Percentiles rank a stretch among this genome's conserved stretches.
Conservation (phyloP, 2,888 invertebrate species). For the Rotaria socialis region DNA sequence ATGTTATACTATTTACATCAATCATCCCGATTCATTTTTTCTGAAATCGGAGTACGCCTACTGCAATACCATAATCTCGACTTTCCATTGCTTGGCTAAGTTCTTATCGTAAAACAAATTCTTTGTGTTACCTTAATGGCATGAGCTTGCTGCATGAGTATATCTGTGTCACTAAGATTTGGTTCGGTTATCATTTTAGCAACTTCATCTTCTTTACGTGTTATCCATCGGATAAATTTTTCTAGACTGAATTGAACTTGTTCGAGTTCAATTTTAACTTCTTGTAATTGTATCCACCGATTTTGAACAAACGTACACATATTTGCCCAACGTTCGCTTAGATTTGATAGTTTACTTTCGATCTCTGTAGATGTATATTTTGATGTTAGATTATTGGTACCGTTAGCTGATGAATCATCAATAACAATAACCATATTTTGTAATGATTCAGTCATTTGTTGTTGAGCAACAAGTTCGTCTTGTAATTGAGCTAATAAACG, state of each 20-base stretch:
- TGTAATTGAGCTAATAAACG: conserved; percentile 65
- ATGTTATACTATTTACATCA: too few species aligned
- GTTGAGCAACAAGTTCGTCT: conserved; percentile 72
- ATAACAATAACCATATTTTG: conserved; percentile 80
- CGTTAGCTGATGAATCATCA: conserved; percentile 62
- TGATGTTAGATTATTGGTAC: too few species aligned
- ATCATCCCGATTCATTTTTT: too few species aligned
- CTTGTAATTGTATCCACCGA: conserved; percentile 64
- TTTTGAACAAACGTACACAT: conserved; percentile 78
- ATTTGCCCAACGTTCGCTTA: conserved; percentile 76
- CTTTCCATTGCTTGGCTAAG: too few species aligned
- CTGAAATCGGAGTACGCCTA: too few species aligned
- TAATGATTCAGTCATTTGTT: conserved; percentile 72
- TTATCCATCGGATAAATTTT: conserved; percentile 7
- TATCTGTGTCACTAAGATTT: background rate
- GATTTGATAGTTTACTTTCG: conserved; percentile 42
- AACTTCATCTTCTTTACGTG: conserved; percentile 10
- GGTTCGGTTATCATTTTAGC: background rate
- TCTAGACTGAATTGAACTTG: background rate
- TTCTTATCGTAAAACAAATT: too few species aligned
- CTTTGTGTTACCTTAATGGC: background rate
- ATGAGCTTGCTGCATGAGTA: conserved; percentile 1
- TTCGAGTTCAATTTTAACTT: conserved; percentile 42
- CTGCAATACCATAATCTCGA: too few species aligned
- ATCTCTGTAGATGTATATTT: conserved; percentile 37